Evolutionary conservation across 2,888 invertebrate genomes (phyloP), one percentile per base, ranked within the genome.

Genomic region (Oligia fasciuncula): DNA sequence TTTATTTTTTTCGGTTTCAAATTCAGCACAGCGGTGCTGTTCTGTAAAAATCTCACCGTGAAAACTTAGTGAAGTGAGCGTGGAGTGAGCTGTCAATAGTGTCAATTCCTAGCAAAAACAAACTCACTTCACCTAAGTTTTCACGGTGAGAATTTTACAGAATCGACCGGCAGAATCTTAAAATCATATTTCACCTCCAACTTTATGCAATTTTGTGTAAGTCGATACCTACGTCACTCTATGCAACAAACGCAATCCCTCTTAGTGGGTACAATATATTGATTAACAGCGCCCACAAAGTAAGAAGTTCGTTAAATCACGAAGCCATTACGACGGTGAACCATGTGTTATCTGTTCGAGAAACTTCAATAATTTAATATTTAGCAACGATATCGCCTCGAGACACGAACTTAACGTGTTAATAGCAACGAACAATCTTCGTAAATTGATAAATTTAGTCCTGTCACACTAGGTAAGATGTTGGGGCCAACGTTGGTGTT

Each of bases 401-500:
- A 90, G 90, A 92, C 92, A 92, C 93, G 93, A 93, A 91, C 85
- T 88, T 93, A 95, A 96, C 94, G 94, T 95, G 95, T 95, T 95
- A 95, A 95, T 95, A 95, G 90, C 94, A 94, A 91, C 91, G 93
- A 93, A 94, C 95, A 94, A 94, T 95, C 94, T 94, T 94, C 92
- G 91, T 93, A 95, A 95, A 95, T 95, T 95, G 94, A 95, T 96
- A 95, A 95, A 95, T 95, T 95, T 93, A 91, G 91, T 87, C 92
- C 93, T 94, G 93, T 94, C 94, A 93, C 91, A 93, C 92, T 91
- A 86, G 76, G 62, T 72, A n/a, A 35, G 62, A 23, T 60, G 71
- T 77, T 80, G 77, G 74, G 2, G 49, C 86, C 83, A 85, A 83
- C 51, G 67, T 85, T 86, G 73, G 81, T 35, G 40, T 11, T 57